Base-by-base conservation (phyloP, 2,888 invertebrate genomes). In the Limnephilus marmoratus region DNA sequence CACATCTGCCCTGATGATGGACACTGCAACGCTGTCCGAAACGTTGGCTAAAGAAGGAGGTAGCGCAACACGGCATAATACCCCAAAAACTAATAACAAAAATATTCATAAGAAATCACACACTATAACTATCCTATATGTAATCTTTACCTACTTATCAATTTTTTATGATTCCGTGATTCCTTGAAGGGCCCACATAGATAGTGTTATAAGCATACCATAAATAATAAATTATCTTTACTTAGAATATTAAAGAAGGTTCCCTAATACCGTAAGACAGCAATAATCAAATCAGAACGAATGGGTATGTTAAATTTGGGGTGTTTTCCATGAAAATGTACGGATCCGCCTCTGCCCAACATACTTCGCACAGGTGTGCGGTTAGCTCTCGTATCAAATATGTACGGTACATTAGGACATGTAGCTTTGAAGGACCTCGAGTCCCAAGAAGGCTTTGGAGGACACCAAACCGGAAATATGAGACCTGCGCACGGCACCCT, bases 401-500 rank as follows among this genome's bases (percentile, higher is more conserved):
- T 87, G 68, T 87, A 87, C 53, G 53, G 31, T 87, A 53, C 87
- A 87, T 87, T 87, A 87, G 87, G 87, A 87, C 68, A 68, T 87
- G 87, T 87, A 29, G 87, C 87, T 68, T 87, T 31, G 87, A 68
- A 87, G 87, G 87, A 31, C 53, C 53, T 31, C 18, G 87, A 31
- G 87, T n/a, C n/a, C 53, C 31, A 49, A 29, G 68, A 53, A 68
- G 68, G 68, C 31, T 31, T 87, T 53, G 2, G n/a, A 41, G 45
- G 85, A 86, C 4, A 37, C 24, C 83, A 83, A 7, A 34, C 83
- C 68, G 34, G 34, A 83, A n/a, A 68, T 68, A n/a, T 68, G 24
- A 83, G 34, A 37, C 24, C 83, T 37, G 83, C 83, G 37, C 83
- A 18, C 15, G 83, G 83, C 83, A 24, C 37, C 15, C 31, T 18